Evolutionary conservation across 1,140 invertebrate species (phyloP), one percentile per base, ranked within the genome.

Genomic region (Micrasema longulum): DNA sequence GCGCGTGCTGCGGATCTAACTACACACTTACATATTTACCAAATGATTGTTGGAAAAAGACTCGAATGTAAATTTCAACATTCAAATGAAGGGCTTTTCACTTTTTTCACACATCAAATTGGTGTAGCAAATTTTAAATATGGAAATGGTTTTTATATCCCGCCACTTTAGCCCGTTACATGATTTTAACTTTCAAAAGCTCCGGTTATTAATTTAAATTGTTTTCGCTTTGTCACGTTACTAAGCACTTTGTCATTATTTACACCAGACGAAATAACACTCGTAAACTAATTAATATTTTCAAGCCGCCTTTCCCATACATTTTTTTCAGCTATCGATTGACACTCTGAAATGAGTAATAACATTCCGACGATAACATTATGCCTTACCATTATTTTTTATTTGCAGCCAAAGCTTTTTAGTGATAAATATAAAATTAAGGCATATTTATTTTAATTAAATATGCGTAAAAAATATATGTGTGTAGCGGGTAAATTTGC

Each of bases 21-120:
- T 22, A 60, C 55, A 41, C 55, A 60, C 55, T 60, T 38, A 60
- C 55, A 9, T 41, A n/a, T n/a, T n/a, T n/a, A 60, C 55, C 55
- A 38, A 60, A 60, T 60, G 35, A 60, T 22, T 38, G 55, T 38
- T 38, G 16, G 55, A 60, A 60, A 60, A 60, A 60, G 16, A 60
- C 55, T 41, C 55, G 35, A 60, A 60, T 60, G 36, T 60, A 60
- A 38, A 60, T 43, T 43, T 60, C 36, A 35, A 38, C 55, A 60
- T 60, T 22, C 55, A 60, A 60, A 60, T 60, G 55, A 12, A 41
- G 55, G 55, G 55, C 16, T 16, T 60, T 60, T 60, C 35, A 12
- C 10, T 31, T 60, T 60, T 60, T 60, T 60, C 18, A 41, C 55
- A 60, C 35, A 38, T 22, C 16, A 38, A 60, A 60, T 38, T 60